phyloP scores from a whole-genome alignment of 2,113 vertebrate species.

The Prunella fulvescens region DNA sequence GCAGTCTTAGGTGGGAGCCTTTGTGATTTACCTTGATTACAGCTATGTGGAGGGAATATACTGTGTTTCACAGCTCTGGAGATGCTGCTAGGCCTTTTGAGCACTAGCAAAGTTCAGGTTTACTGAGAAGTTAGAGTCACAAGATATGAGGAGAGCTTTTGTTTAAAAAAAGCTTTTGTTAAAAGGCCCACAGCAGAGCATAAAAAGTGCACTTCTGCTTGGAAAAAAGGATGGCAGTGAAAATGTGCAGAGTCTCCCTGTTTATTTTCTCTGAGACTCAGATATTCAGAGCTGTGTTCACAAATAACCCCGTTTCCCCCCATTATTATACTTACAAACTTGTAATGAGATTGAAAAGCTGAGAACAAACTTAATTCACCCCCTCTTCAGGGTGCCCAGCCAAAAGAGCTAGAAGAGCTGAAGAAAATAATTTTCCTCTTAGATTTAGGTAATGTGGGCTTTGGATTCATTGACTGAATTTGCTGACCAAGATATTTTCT shows the following conservation, averaged over 20 bases:
- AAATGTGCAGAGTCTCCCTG: not conserved
- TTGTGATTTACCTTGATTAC: not conserved
- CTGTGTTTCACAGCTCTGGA: not conserved
- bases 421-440: not conserved
- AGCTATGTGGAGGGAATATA: not conserved
- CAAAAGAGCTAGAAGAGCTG: not conserved
- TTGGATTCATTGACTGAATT: not conserved
- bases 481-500: not conserved
- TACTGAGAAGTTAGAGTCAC: not conserved
- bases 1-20: not conserved
- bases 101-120: not conserved
- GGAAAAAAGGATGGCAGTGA: not conserved
- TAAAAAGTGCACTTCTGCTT: not conserved
- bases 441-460: not conserved
- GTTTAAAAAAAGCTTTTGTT: not conserved
- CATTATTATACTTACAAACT: not conserved
- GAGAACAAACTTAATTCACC: not conserved
- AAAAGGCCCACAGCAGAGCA: not conserved
- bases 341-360: not conserved
- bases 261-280: not conserved
- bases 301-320: not conserved
- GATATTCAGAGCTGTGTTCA: not conserved
- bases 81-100: not conserved
- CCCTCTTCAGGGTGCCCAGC: not conserved
- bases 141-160: not conserved